A percentile compares a stretch with the other conserved stretches of the same genome.
These are phyloP conservation scores for Anguilla anguilla DNA, from an alignment of 2,797 vertebrate species.

Conservation along the genomic window DNA sequence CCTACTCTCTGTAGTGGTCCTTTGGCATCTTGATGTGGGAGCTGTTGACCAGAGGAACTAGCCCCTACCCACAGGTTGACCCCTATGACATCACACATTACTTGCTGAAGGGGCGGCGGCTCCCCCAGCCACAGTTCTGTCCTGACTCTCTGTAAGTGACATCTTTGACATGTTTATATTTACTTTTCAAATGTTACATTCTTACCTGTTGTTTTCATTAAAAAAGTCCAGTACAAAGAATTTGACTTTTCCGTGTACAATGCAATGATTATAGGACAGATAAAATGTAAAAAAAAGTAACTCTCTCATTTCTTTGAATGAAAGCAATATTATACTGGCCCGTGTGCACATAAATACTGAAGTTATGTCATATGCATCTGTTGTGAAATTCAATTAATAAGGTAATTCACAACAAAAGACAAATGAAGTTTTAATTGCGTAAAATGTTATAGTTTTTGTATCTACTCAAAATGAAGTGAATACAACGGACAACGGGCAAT, in stretches of 20 bases:
- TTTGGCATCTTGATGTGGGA: conserved; percentile 97
- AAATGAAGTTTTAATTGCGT: background rate
- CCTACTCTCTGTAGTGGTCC: conserved; percentile 82
- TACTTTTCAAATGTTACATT: background rate
- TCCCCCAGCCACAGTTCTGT: conserved; percentile 92
- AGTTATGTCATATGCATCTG: background rate
- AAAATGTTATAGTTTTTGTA: background rate
- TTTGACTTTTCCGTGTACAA: background rate
- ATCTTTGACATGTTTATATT: background rate
- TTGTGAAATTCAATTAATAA: background rate
- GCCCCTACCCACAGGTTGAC: conserved; percentile 89
- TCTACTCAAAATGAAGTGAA: background rate
- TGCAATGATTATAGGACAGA: background rate
- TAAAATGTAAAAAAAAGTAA: background rate
- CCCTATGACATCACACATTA: conserved; percentile 90
- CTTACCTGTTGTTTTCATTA: background rate
- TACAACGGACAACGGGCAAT: background rate
- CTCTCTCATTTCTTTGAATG: background rate
- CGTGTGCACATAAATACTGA: background rate
- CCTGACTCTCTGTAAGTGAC: conserved; percentile 86
- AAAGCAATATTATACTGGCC: background rate
- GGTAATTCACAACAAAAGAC: background rate
- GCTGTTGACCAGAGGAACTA: conserved; percentile 92
- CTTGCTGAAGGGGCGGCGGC: conserved; percentile 84
- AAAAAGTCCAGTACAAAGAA: background rate